phyloP scores from a whole-genome alignment of 2,113 vertebrate species.

The Pachypanchax playfairii region DNA sequence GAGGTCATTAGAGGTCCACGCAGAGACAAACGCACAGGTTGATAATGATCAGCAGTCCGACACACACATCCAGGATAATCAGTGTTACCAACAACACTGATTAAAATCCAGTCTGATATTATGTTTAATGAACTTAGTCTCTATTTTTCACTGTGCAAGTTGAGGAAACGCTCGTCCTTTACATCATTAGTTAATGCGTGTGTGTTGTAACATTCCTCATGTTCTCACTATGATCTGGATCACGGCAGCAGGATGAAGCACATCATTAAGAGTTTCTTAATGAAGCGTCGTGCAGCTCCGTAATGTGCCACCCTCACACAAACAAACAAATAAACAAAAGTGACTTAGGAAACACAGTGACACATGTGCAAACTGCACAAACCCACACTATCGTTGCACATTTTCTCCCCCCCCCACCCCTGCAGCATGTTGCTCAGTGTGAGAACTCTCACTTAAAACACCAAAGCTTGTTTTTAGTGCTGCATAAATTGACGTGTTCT shows the following conservation, averaged over 20 bases:
- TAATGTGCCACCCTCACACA: slow-evolving; percentile 17
- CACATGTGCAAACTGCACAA: slow-evolving; percentile 18
- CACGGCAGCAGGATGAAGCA: slow-evolving; percentile 10
- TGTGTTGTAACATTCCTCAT: not conserved
- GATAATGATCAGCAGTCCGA: too few relatives aligned
- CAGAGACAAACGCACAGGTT: too few relatives aligned
- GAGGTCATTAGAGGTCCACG: too few relatives aligned
- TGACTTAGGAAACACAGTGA: slow-evolving; percentile 11
- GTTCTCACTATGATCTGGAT: slow-evolving; percentile 10
- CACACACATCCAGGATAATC: too few relatives aligned
- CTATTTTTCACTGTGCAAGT: not conserved
- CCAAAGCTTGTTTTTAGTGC: slow-evolving; percentile 39
- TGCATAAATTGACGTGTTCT: slow-evolving; percentile 42
- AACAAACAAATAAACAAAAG: slow-evolving; percentile 24
- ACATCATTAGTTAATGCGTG: not conserved
- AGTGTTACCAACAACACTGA: not conserved
- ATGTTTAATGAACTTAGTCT: too few relatives aligned
- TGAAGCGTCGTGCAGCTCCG: not conserved
- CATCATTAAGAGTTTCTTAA: slow-evolving; percentile 43
- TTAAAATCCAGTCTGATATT: too few relatives aligned
- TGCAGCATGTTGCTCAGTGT: slow-evolving; percentile 28
- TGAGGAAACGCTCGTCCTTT: not conserved
- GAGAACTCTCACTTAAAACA: slow-evolving; percentile 51
- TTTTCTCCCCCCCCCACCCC: not conserved
- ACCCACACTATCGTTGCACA: not conserved